These are phyloP conservation scores for Ectropis grisescens DNA, from an alignment of 1,140 invertebrate genomes.

Conservation along the genomic window DNA sequence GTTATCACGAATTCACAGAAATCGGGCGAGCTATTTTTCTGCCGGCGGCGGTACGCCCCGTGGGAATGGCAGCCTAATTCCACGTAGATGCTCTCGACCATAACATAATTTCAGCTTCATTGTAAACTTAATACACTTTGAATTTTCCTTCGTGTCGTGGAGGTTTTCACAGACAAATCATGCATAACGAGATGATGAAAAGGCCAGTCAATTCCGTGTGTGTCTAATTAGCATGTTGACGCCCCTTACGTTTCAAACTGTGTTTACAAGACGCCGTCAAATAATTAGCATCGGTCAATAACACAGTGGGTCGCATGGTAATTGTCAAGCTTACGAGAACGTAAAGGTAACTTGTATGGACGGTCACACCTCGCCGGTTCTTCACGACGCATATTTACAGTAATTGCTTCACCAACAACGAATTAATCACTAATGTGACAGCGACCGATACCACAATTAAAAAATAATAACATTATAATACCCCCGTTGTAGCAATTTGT, in stretches of 20 bases:
- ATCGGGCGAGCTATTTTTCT: constrained; percentile 48
- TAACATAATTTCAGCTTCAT: constrained; percentile 20
- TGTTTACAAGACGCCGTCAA: constrained; percentile 26
- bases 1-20: constrained; percentile 56
- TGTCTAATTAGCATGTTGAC: constrained; percentile 8
- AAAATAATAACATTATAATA: constrained; percentile 30
- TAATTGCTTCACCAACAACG: constrained; percentile 49
- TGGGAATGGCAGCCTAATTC: constrained; percentile 39
- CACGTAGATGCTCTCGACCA: constrained; percentile 22
- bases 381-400: constrained; percentile 30
- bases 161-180: no score
- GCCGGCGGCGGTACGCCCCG: constrained; percentile 27
- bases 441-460: constrained; percentile 35
- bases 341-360: constrained; percentile 13
- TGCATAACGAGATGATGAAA: constrained; percentile 5
- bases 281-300: constrained; percentile 49
- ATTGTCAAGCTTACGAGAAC: constrained; percentile 28
- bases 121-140: neutral
- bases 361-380: constrained; percentile 35
- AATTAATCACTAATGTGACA: constrained; percentile 60
- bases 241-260: no score
- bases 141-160: no score
- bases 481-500: constrained; percentile 22
- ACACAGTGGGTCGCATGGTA: constrained; percentile 26
- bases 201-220: neutral